Percentiles rank a stretch among this genome's conserved stretches.
phyloP scores from a whole-genome alignment of 2,888 invertebrate species.

The Folsomia manolachei region DNA sequence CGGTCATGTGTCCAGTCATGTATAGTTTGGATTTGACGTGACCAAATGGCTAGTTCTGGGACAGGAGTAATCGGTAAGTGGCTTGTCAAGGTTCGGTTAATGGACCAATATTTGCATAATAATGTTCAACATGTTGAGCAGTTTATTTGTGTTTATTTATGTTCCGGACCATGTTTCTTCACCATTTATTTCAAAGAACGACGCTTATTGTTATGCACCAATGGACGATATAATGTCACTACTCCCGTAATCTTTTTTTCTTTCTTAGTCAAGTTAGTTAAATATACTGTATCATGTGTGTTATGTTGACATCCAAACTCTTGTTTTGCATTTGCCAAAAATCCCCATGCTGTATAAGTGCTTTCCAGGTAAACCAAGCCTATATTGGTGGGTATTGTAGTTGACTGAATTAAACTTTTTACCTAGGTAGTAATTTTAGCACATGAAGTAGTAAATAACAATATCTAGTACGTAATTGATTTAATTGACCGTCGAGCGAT shows the following conservation, averaged over 20 bases:
- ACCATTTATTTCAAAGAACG: not conserved
- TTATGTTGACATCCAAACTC: too few species aligned
- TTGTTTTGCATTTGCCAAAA: too few species aligned
- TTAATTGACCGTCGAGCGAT: too few species aligned
- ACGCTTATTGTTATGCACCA: too few species aligned
- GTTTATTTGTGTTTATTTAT: slow-evolving; percentile 19
- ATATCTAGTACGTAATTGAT: too few species aligned
- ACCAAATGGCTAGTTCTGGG: slow-evolving; percentile 5
- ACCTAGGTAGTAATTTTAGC: too few species aligned
- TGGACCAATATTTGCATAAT: slow-evolving; percentile 23
- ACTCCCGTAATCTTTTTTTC: not conserved
- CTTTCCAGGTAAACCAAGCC: too few species aligned
- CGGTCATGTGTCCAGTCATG: not conserved
- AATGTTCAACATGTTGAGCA: slow-evolving; percentile 16
- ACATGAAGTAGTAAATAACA: too few species aligned
- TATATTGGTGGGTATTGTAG: too few species aligned
- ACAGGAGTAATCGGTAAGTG: slow-evolving; percentile 16
- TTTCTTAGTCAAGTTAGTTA: not conserved
- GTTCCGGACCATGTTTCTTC: slow-evolving; percentile 7
- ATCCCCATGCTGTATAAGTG: too few species aligned
- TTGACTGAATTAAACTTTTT: too few species aligned
- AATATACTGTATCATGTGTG: not conserved
- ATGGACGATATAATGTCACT: not conserved
- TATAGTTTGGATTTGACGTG: not conserved
- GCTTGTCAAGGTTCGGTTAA: slow-evolving; percentile 20